Conservation (phyloP, 2,888 invertebrate species). For the Dorcus hopei region DNA sequence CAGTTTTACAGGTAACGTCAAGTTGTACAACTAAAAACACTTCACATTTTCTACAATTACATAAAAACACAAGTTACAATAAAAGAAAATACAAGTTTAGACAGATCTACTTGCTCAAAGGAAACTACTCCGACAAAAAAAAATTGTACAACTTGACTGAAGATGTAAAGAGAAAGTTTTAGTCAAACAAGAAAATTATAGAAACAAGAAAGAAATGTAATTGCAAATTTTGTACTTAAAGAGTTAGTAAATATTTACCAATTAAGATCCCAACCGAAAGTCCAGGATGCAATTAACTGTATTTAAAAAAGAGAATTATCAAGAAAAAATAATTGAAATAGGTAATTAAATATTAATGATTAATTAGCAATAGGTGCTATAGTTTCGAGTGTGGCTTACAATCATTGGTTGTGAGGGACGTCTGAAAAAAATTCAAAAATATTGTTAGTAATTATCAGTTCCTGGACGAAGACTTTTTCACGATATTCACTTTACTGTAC, state of each 20-base stretch:
- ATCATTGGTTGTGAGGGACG: constrained; percentile 15
- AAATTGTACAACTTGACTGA: background rate
- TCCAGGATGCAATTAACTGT: background rate
- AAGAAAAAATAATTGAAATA: background rate
- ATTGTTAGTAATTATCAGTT: background rate
- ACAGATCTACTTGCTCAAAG: background rate
- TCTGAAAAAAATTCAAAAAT: constrained; percentile 15
- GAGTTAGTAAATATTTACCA: constrained; percentile 10
- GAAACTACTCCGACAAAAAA: background rate
- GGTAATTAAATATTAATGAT: background rate
- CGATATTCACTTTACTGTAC: too few species aligned
- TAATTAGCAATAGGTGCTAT: background rate
- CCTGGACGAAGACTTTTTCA: background rate
- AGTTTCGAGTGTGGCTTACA: constrained; percentile 2
- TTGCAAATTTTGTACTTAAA: background rate
- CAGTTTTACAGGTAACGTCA: background rate
- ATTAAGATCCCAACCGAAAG: constrained; percentile 2
- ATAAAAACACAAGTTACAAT: background rate
- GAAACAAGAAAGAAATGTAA: background rate
- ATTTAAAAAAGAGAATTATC: constrained; percentile 6
- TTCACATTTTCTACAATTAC: background rate
- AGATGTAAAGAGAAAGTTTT: background rate
- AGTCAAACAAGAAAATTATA: background rate
- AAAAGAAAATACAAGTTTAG: background rate
- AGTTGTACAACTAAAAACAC: background rate